phyloP scores from a whole-genome alignment of 2,797 vertebrate species.

The Podarcis siculus region DNA sequence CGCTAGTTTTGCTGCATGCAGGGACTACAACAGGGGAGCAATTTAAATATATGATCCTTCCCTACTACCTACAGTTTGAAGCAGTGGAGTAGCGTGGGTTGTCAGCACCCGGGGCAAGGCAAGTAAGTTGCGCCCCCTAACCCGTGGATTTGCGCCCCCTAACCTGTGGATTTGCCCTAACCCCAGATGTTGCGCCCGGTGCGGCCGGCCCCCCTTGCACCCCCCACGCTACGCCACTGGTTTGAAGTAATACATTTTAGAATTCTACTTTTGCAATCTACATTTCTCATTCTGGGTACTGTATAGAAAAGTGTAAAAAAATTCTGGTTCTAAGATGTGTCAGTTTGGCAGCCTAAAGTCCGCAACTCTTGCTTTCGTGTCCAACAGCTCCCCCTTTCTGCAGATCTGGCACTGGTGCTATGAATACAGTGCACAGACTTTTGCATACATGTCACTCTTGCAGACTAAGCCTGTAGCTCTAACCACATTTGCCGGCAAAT shows the following conservation, averaged over 20 bases:
- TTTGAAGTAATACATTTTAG: background rate
- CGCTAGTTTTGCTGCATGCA: background rate
- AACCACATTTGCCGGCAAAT: background rate
- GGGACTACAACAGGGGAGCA: background rate
- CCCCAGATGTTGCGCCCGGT: too few relatives aligned
- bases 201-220: too few relatives aligned
- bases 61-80: background rate
- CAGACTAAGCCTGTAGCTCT: background rate
- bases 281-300: background rate
- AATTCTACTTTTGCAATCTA: background rate
- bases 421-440: background rate
- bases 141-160: too few relatives aligned
- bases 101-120: too few relatives aligned
- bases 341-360: background rate
- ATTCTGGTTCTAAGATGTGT: background rate
- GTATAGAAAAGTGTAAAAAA: background rate
- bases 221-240: too few relatives aligned
- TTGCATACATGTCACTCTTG: background rate
- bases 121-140: too few relatives aligned
- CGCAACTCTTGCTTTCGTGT: background rate
- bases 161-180: too few relatives aligned
- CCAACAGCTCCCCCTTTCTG: background rate
- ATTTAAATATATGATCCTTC: background rate
- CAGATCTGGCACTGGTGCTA: background rate
- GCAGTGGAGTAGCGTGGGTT: too few relatives aligned